A percentile compares a stretch with the other conserved stretches of the same genome.
These are phyloP conservation scores for Chloropsis cyanopogon DNA, from an alignment of 2,113 vertebrate species.

Conservation along the genomic window DNA sequence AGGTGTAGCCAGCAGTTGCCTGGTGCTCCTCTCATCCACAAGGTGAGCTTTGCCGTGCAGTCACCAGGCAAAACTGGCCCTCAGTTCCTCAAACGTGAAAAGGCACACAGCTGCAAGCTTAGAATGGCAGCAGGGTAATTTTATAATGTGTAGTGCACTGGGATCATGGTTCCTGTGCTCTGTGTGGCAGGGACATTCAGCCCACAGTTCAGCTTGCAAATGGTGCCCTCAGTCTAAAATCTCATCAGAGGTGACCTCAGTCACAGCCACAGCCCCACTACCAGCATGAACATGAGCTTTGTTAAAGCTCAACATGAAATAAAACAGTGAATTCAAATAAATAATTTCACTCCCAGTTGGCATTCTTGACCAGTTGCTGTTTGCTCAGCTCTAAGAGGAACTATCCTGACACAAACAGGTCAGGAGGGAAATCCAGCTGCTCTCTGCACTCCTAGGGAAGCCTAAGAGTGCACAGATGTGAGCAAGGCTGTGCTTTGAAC, in stretches of 20 bases:
- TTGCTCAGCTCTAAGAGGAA: background rate
- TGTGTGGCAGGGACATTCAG: background rate
- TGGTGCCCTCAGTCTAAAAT: background rate
- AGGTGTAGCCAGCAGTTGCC: fast-evolving
- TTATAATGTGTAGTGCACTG: background rate
- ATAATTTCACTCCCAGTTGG: background rate
- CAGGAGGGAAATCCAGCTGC: background rate
- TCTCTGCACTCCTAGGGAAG: too few species aligned
- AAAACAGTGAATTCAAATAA: fast-evolving
- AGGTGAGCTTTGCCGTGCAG: background rate
- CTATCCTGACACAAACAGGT: fast-evolving
- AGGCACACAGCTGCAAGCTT: background rate
- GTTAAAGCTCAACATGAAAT: background rate
- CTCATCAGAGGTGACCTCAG: background rate
- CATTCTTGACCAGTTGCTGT: background rate
- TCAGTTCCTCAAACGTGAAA: background rate
- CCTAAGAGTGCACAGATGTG: background rate
- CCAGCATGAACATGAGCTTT: fast-evolving
- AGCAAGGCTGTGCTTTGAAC: background rate
- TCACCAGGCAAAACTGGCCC: background rate
- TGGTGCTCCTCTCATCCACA: background rate
- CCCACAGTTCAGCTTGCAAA: background rate
- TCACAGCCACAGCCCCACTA: background rate
- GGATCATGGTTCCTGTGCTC: background rate
- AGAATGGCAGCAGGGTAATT: background rate